phyloP scores from a whole-genome alignment of 2,888 invertebrate genomes.

The Chrysodeixis includens region DNA sequence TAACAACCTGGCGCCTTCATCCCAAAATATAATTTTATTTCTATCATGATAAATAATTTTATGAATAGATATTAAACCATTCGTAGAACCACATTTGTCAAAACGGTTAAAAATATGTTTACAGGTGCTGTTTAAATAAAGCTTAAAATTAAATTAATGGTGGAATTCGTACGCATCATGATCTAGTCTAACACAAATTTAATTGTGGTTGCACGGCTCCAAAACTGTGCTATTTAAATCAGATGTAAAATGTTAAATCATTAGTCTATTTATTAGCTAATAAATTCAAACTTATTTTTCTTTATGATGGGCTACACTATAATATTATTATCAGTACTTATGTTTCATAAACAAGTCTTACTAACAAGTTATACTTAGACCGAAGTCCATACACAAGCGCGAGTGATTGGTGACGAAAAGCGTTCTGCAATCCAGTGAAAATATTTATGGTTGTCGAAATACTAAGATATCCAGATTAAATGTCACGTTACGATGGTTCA shows the following conservation, averaged over 20 bases:
- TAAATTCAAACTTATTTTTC: no score
- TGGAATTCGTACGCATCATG: conserved; percentile 43
- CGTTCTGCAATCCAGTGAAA: no score
- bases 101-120: neutral
- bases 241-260: neutral
- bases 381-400: no score
- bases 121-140: neutral
- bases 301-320: no score
- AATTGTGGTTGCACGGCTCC: conserved; percentile 41
- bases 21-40: neutral
- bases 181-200: conserved; percentile 38
- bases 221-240: conserved; percentile 31
- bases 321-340: no score
- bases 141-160: conserved; percentile 30
- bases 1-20: no score
- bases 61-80: neutral
- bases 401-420: no score
- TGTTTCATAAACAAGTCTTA: no score
- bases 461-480: no score
- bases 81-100: neutral
- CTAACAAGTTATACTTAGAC: no score
- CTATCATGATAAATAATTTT: neutral
- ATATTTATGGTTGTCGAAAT: no score
- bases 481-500: no score
- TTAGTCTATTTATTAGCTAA: neutral